Percentiles rank a stretch among this genome's conserved stretches.
Evolutionary conservation across 2,113 vertebrate species (phyloP).

Genomic region (Craseonycteris thonglongyai): DNA sequence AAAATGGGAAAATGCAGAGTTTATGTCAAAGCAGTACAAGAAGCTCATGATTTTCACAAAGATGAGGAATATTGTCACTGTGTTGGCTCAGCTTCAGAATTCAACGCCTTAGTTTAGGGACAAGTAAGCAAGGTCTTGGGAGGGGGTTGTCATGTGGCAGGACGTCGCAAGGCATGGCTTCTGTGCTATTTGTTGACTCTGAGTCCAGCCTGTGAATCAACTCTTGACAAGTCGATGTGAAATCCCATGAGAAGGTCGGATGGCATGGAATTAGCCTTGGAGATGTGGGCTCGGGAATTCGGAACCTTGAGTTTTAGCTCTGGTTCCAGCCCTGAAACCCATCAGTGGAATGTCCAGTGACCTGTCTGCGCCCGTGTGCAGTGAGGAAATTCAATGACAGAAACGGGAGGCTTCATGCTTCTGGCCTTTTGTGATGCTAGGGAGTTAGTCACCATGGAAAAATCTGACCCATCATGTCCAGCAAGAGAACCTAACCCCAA

Average conservation of each 20-base stretch:
- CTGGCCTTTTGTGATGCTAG: not conserved
- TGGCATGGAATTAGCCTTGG: not conserved
- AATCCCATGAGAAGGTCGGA: not conserved
- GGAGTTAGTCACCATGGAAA: not conserved
- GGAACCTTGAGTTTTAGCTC: not conserved
- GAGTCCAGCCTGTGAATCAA: slow-evolving; percentile 26
- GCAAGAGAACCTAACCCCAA: not conserved
- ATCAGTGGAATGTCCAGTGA: too few relatives aligned
- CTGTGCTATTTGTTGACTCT: not conserved
- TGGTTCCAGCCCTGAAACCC: not conserved
- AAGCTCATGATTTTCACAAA: not conserved
- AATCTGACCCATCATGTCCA: not conserved
- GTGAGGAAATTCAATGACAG: not conserved
- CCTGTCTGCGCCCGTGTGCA: not conserved
- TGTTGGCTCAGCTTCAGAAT: not conserved
- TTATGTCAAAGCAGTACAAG: not conserved
- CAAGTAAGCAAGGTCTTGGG: not conserved
- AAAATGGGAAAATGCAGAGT: not conserved
- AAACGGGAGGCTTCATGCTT: not conserved
- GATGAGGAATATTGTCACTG: not conserved
- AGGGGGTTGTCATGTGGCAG: not conserved
- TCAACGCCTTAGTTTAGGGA: not conserved
- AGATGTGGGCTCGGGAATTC: not conserved
- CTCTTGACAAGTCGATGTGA: not conserved
- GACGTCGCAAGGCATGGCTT: not conserved